Base-by-base conservation (phyloP, 2,797 vertebrate genomes). In the Scarus forsteni region DNA sequence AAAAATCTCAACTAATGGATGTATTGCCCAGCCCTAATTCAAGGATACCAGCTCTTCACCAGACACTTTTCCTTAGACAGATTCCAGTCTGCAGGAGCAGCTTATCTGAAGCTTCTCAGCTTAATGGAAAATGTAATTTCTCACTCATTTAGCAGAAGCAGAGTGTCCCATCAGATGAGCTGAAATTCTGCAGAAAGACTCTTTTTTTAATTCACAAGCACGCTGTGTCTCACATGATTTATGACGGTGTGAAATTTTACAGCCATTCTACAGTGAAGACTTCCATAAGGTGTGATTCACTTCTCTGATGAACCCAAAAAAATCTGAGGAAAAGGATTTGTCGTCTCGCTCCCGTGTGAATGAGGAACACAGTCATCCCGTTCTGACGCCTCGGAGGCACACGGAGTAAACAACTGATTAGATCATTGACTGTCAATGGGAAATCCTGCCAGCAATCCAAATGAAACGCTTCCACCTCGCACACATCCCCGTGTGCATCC, bases 371-470 rank as follows among this genome's bases (percentile, higher is more conserved):
- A 88, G 81, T 54, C 69, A 74, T 88, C 85, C 77, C 65, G 84
- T 66, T 60, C 72, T 67, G 85, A 88, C 66, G 75, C 80, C 83
- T 86, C 57, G 58, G 73, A 81, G 75, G 45, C 69, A 72, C 52
- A n/a, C 53, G 43, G 73, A 77, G 83, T 81, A 92, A 94, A 92
- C 92, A 92, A 85, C 90, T 89, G 91, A 93, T 94, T 92, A 90
- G 79, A 91, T 88, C 86, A 66, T 34, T 43, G 58, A 85, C 63
- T 74, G 83, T 93, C 87, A 91, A 75, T 85, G 81, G 87, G 87
- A 93, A 51, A 83, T 92, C 91, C 90, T 88, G 86, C 59, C 80
- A 70, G 48, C 75, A 81, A 79, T 83, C 88, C 75, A 81, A 83
- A 85, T 75, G 82, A 89, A 79, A 84, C 73, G 34, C 73, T 84